These are phyloP conservation scores for Lacerta agilis DNA, from an alignment of 2,797 vertebrate genomes.

Conservation along the genomic window DNA sequence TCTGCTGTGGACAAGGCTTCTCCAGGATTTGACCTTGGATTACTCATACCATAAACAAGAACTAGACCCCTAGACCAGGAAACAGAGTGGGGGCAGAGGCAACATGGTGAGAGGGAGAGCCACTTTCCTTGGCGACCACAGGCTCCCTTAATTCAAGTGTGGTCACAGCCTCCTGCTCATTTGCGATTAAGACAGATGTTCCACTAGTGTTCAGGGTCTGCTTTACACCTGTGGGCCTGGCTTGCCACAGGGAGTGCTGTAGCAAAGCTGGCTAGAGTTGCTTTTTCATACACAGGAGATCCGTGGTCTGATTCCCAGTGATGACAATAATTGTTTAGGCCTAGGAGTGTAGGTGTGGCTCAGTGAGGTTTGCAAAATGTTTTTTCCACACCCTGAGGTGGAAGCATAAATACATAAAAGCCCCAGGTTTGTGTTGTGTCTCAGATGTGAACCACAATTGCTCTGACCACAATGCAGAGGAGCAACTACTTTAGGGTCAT, in stretches of 20 bases:
- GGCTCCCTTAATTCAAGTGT: no score
- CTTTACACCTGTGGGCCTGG: no score
- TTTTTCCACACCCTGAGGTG: not conserved
- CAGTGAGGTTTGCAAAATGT: not conserved
- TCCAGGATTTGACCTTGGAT: not conserved
- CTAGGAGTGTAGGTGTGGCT: not conserved
- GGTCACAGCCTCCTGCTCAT: not conserved
- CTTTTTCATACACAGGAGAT: not conserved
- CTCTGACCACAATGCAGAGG: not conserved
- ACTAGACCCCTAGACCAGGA: not conserved
- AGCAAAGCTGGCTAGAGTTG: not conserved
- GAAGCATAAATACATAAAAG: not conserved
- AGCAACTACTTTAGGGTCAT: not conserved
- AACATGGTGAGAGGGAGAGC: no score
- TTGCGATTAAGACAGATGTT: not conserved
- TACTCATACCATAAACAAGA: not conserved
- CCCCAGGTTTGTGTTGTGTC: not conserved
- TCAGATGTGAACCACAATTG: conserved; percentile 7
- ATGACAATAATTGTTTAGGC: not conserved
- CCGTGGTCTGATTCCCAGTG: not conserved
- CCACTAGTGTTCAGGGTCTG: not conserved
- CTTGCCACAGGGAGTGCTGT: no score
- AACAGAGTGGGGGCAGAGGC: no score
- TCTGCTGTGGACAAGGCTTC: not conserved
- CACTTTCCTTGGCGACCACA: no score